phyloP scores from a whole-genome alignment of 1,140 invertebrate genomes.

The Armadillidium nasatum region DNA sequence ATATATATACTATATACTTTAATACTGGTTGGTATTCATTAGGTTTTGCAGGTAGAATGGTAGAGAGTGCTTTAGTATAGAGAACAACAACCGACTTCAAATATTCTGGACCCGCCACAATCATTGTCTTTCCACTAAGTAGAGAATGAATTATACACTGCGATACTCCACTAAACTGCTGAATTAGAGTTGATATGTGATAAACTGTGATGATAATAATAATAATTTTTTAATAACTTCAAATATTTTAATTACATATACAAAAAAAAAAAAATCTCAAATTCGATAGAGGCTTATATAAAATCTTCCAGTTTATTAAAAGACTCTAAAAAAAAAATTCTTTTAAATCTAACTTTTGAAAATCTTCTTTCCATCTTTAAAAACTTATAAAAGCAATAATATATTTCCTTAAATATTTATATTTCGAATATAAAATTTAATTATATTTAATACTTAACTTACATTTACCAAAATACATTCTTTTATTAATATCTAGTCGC shows the following conservation, averaged over 20 bases:
- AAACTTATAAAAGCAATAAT: too few species aligned
- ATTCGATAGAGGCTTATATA: too few species aligned
- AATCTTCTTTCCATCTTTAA: too few species aligned
- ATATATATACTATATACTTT: slow-evolving; percentile 18
- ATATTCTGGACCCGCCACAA: slow-evolving; percentile 30
- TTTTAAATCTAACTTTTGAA: too few species aligned
- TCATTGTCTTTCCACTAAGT: slow-evolving; percentile 30
- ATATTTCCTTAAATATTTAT: too few species aligned
- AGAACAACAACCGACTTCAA: slow-evolving; percentile 26
- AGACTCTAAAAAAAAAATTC: too few species aligned
- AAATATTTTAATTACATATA: too few species aligned
- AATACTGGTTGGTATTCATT: slow-evolving; percentile 20
- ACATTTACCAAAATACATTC: slow-evolving; percentile 32
- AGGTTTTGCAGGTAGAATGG: slow-evolving; percentile 28
- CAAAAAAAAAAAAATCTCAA: too few species aligned
- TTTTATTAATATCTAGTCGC: slow-evolving; percentile 27
- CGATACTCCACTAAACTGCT: slow-evolving; percentile 38
- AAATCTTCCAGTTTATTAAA: too few species aligned
- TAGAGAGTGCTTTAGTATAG: slow-evolving; percentile 30
- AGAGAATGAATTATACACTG: slow-evolving; percentile 33
- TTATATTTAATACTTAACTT: background rate
- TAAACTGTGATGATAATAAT: slow-evolving; percentile 12
- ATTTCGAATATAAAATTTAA: too few species aligned
- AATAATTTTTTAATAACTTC: too few species aligned
- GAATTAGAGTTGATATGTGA: slow-evolving; percentile 32